Evolutionary conservation across 1,140 invertebrate species (phyloP), one percentile per base, ranked within the genome.

Genomic region (Rhyzopertha dominica): DNA sequence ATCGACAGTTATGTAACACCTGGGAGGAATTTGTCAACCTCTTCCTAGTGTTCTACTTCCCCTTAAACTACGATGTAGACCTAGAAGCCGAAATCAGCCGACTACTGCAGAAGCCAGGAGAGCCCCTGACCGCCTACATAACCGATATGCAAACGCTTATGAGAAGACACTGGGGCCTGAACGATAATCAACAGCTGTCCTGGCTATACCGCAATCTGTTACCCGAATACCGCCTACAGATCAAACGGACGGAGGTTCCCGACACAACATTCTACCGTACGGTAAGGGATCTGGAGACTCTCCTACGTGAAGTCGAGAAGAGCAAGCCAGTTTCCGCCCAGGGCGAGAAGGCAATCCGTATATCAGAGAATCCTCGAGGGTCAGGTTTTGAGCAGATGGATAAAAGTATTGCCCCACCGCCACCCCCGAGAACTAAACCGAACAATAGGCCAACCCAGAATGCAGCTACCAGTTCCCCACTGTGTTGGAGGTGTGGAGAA

Each of bases 401-500:
- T n/a, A n/a, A n/a, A n/a, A n/a, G n/a, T n/a, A n/a, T n/a, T n/a
- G n/a, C n/a, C n/a, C n/a, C n/a, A n/a, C n/a, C n/a, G n/a, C n/a
- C n/a, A n/a, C n/a, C n/a, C n/a, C n/a, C n/a, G n/a, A n/a, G n/a
- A n/a, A n/a, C n/a, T n/a, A n/a, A n/a, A n/a, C n/a, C n/a, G n/a
- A n/a, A n/a, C n/a, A n/a, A n/a, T n/a, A n/a, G n/a, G n/a, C n/a
- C n/a, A n/a, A n/a, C n/a, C n/a, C n/a, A n/a, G n/a, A n/a, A n/a
- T n/a, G n/a, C 29, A 4, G 5, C 29, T 3, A 30, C 13, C 12
- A 4, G 3, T 13, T 13, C 3, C 3, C 4, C 34, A 4, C n/a
- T 36, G 13, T 36, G 34, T 17, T 36, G 34, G 34, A 36, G 34
- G 20, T 36, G 34, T 19, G 34, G 34, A 4, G 13, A 36, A 36